Percentiles rank a stretch among this genome's conserved stretches.
Conservation (phyloP, 2,888 invertebrate species). For the Dorcus parallelipipedus region DNA sequence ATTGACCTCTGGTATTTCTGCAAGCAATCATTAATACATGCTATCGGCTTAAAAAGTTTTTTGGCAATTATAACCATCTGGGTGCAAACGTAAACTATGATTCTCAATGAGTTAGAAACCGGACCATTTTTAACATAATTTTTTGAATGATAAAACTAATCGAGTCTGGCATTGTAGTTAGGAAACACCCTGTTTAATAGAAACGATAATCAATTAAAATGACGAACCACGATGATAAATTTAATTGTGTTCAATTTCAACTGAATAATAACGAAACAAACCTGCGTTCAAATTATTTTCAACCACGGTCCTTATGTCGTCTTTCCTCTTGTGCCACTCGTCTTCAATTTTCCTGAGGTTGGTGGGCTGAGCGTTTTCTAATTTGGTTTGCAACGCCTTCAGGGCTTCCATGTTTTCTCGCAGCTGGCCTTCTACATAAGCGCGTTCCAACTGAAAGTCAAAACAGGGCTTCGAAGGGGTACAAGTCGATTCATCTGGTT, state of each 20-base stretch:
- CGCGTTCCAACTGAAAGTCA: slow-evolving; percentile 40
- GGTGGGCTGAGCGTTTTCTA: slow-evolving; percentile 9
- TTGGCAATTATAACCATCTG: too few relatives aligned
- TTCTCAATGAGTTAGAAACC: too few relatives aligned
- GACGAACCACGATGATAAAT: too few relatives aligned
- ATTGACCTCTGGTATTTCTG: slow-evolving; percentile 9
- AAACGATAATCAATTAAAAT: too few relatives aligned
- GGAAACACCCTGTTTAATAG: too few relatives aligned
- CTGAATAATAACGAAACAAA: background rate
- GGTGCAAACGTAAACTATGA: too few relatives aligned
- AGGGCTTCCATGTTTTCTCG: slow-evolving; percentile 51
- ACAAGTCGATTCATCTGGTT: slow-evolving; percentile 20
- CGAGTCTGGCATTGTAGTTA: too few relatives aligned
- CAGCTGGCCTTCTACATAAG: slow-evolving; percentile 57
- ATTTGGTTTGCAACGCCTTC: slow-evolving; percentile 25
- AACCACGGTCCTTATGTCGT: slow-evolving; percentile 52
- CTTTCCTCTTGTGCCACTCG: slow-evolving; percentile 55
- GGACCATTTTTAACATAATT: too few relatives aligned
- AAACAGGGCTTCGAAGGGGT: slow-evolving; percentile 23
- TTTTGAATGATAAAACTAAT: too few relatives aligned
- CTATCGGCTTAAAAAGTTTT: too few relatives aligned
- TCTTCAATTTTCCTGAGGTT: slow-evolving; percentile 44
- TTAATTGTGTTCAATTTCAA: too few relatives aligned
- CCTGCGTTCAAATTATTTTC: slow-evolving; percentile 42
- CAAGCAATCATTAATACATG: background rate